Base-by-base conservation (phyloP, 1,140 invertebrate species). In the Ectropis grisescens region DNA sequence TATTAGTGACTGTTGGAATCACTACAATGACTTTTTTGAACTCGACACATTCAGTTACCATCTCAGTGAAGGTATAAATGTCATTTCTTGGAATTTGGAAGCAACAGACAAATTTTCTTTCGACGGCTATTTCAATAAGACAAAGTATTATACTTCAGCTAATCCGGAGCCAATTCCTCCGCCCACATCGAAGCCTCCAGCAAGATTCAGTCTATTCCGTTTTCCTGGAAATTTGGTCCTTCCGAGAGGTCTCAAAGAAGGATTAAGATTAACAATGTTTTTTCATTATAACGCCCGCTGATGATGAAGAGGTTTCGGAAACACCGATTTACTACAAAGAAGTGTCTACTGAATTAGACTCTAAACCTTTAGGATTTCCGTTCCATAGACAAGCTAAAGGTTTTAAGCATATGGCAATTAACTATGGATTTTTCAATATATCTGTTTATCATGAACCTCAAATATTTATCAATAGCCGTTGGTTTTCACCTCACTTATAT, bases 401-500 rank as follows among this genome's bases (percentile, higher is more conserved):
- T 30, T 52, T 40, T 28, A 51, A 65, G 33, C 26, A 46, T 9
- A 30, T 32, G 15, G 45, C 45, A 5, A 46, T 29, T 33, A 80
- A 78, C 50, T 80, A 65, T 37, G 59, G 54, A 30, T 78, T 80
- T 51, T 75, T 57, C 41, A 67, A 74, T 41, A 45, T 80, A 7
- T 40, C 58, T 2, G 41, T 78, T 19, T 68, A 52, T 40, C 72
- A 78, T 34, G 65, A 68, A 34, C 53, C 53, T 41, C 48, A 48
- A 24, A 12, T 36, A 12, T 29, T 41, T 41, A 47, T 62, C 30
- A 27, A 32, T 3, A 54, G 38, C 34, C 64, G 58, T 13, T 51
- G 58, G 11, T 78, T 70, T 46, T 67, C 67, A 25, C 14, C 41
- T 27, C 41, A 74, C 57, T 46, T 74, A 26, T 55, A 65, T 47